A percentile compares a stretch with the other conserved stretches of the same genome.
phyloP scores from a whole-genome alignment of 23 tunicate species.

The Halocynthia aurantium region DNA sequence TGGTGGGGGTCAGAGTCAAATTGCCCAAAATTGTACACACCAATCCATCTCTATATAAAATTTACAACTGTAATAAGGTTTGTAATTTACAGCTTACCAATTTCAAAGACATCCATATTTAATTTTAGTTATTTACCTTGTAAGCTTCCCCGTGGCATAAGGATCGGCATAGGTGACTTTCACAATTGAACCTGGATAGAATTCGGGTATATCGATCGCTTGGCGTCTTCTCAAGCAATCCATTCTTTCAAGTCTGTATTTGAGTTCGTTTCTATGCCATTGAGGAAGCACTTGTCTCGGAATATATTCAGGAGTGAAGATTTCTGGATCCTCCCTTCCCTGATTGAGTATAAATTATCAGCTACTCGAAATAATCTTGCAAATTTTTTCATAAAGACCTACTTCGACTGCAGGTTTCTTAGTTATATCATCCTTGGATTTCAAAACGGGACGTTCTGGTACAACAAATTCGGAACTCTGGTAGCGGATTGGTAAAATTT shows the following conservation, averaged over 20 bases:
- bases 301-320: constrained; percentile 60
- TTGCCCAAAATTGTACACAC: not conserved
- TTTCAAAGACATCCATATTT: too few species aligned
- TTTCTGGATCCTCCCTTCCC: constrained; percentile 80
- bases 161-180: constrained; percentile 71
- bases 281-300: constrained; percentile 74
- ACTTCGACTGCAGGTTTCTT: constrained; percentile 10
- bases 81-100: not conserved
- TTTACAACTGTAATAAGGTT: too few species aligned
- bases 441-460: constrained; percentile 16
- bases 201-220: constrained; percentile 67
- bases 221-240: constrained; percentile 78
- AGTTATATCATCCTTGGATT: not conserved
- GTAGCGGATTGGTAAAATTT: too few species aligned
- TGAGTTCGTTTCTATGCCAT: constrained; percentile 87
- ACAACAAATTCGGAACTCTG: not conserved
- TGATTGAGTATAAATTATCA: not conserved
- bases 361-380: too few species aligned
- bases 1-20: not conserved
- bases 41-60: not conserved
- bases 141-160: constrained; percentile 43
- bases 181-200: constrained; percentile 78
- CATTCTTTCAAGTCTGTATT: constrained; percentile 76
- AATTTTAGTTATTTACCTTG: constrained; percentile 17
- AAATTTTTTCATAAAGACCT: too few species aligned